phyloP scores from a whole-genome alignment of 2,113 vertebrate species.

The Carassius auratus region DNA sequence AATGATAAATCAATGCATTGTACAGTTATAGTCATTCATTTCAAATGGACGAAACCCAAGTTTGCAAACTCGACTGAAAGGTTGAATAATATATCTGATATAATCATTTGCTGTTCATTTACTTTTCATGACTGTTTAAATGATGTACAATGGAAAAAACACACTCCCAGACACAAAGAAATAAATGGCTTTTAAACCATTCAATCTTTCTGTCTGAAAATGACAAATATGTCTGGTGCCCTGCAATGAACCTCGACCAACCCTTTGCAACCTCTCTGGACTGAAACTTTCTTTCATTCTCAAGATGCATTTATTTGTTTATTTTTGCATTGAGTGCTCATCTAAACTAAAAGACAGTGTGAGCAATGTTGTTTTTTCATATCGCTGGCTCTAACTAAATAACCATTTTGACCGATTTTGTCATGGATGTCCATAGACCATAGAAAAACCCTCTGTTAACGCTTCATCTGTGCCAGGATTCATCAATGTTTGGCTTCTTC shows the following conservation, averaged over 20 bases:
- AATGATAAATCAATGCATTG: not conserved
- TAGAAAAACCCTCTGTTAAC: slow-evolving; percentile 63
- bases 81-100: not conserved
- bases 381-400: slow-evolving; percentile 73
- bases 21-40: not conserved
- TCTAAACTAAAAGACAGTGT: slow-evolving; percentile 67
- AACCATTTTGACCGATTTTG: slow-evolving; percentile 68
- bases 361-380: slow-evolving; percentile 73
- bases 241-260: not conserved
- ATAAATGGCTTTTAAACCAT: not conserved
- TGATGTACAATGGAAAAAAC: not conserved
- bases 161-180: not conserved
- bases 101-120: not conserved
- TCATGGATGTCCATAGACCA: slow-evolving; percentile 57
- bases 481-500: slow-evolving; percentile 34
- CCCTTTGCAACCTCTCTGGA: slow-evolving; percentile 2
- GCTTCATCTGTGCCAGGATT: slow-evolving; percentile 64
- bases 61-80: not conserved
- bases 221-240: slow-evolving; percentile 22
- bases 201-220: slow-evolving; percentile 22
- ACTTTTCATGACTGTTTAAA: not conserved
- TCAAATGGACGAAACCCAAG: too few species aligned
- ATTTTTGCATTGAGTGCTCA: slow-evolving; percentile 71
- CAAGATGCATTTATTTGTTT: slow-evolving; percentile 47
- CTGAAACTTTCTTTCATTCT: slow-evolving; percentile 43